phyloP scores from a whole-genome alignment of 2,113 vertebrate species.

The Paedocypris sp. region DNA sequence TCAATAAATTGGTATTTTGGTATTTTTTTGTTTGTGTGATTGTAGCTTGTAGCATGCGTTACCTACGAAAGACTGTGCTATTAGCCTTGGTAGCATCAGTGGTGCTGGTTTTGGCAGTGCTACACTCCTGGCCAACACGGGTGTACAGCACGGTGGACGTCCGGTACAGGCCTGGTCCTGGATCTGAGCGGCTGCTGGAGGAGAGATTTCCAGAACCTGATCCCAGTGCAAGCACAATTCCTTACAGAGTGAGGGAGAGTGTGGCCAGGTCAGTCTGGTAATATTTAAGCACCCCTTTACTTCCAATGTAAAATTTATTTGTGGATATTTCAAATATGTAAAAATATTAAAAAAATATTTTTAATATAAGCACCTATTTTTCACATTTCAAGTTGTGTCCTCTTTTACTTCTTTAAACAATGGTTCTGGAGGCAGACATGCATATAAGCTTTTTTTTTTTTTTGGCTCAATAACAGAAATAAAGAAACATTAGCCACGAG shows the following conservation, averaged over 20 bases:
- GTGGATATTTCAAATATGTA: too few relatives aligned
- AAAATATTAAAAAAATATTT: too few relatives aligned
- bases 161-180: constrained; percentile 4
- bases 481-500: too few relatives aligned
- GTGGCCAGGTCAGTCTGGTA: constrained; percentile 52
- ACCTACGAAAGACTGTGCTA: constrained; percentile 33
- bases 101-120: constrained; percentile 30
- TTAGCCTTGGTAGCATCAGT: constrained; percentile 44
- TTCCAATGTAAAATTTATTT: too few relatives aligned
- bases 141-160: constrained; percentile 39
- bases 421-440: too few relatives aligned
- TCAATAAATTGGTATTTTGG: not conserved
- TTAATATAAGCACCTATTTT: too few relatives aligned
- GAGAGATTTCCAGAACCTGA: constrained; percentile 17
- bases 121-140: constrained; percentile 33
- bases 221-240: constrained; percentile 31
- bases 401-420: too few relatives aligned
- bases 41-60: constrained; percentile 54
- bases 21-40: constrained; percentile 1
- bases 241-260: constrained; percentile 49
- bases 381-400: too few relatives aligned
- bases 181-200: constrained; percentile 27
- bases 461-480: too few relatives aligned
- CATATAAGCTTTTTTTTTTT: too few relatives aligned
- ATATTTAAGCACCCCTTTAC: too few relatives aligned